A percentile compares a stretch with the other conserved stretches of the same genome.
These are phyloP conservation scores for Hylyphantes graminicola DNA, from an alignment of 1,140 invertebrate genomes.

Conservation along the genomic window DNA sequence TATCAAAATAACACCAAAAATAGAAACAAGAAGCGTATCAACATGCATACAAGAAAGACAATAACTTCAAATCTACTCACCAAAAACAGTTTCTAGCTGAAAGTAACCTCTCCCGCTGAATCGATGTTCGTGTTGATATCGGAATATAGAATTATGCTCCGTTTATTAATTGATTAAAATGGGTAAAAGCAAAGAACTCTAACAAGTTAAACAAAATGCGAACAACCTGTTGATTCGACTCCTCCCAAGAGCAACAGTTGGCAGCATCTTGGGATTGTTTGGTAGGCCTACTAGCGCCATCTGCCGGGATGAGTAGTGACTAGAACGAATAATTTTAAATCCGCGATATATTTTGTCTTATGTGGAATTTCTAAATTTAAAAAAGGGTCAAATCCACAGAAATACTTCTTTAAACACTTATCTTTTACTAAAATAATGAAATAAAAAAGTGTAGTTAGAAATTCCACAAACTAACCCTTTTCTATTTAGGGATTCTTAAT, in stretches of 20 bases:
- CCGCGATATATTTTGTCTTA: not conserved
- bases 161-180: slow-evolving; percentile 27
- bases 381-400: too few relatives aligned
- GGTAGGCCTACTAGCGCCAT: slow-evolving; percentile 35
- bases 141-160: slow-evolving; percentile 15
- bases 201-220: slow-evolving; percentile 57
- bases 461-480: too few relatives aligned
- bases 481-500: too few relatives aligned
- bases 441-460: too few relatives aligned
- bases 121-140: not conserved
- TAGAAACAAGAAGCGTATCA: slow-evolving; percentile 7
- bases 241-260: slow-evolving; percentile 58
- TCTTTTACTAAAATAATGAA: too few relatives aligned
- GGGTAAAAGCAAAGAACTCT: slow-evolving; percentile 38
- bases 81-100: not conserved
- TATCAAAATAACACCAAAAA: slow-evolving; percentile 7
- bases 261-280: slow-evolving; percentile 29
- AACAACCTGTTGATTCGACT: slow-evolving; percentile 59
- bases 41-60: not conserved
- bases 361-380: too few relatives aligned
- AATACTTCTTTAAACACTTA: too few relatives aligned
- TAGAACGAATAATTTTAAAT: not conserved
- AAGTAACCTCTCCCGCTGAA: not conserved
- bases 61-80: not conserved
- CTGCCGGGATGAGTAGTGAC: not conserved